Conservation (phyloP, 2,113 vertebrate genomes). For the Pygoscelis adeliae region DNA sequence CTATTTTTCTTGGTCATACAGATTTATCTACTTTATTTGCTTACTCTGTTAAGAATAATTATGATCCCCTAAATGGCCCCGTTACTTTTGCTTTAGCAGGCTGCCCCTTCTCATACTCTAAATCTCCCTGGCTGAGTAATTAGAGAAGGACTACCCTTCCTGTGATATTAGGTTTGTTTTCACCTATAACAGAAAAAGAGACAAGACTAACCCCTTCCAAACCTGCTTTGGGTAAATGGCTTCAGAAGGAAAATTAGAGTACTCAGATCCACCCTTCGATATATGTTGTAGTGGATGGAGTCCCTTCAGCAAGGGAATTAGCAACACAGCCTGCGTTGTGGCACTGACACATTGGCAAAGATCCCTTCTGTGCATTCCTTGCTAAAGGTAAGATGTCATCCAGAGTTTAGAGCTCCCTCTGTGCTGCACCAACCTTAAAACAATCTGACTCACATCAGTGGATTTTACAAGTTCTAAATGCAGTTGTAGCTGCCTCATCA, state of each 20-base stretch:
- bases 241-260: not conserved
- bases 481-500: not conserved
- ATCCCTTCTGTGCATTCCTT: not conserved
- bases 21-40: slow-evolving; percentile 48
- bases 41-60: slow-evolving; percentile 52
- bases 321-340: not conserved
- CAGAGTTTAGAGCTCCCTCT: not conserved
- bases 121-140: not conserved
- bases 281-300: not conserved
- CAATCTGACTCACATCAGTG: not conserved
- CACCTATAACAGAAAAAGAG: not conserved
- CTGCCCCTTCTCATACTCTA: not conserved
- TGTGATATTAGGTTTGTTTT: not conserved
- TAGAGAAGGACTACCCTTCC: not conserved
- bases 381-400: not conserved
- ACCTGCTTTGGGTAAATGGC: not conserved
- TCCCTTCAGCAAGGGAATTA: not conserved
- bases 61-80: slow-evolving; percentile 2
- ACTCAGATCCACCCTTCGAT: not conserved
- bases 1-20: slow-evolving; percentile 58
- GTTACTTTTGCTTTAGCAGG: not conserved
- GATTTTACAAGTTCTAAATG: not conserved
- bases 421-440: not conserved
- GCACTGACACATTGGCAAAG: not conserved
- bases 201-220: not conserved